Evolutionary conservation across 2,797 vertebrate genomes (phyloP).

Genomic region (Enteromius trimaculatus): DNA sequence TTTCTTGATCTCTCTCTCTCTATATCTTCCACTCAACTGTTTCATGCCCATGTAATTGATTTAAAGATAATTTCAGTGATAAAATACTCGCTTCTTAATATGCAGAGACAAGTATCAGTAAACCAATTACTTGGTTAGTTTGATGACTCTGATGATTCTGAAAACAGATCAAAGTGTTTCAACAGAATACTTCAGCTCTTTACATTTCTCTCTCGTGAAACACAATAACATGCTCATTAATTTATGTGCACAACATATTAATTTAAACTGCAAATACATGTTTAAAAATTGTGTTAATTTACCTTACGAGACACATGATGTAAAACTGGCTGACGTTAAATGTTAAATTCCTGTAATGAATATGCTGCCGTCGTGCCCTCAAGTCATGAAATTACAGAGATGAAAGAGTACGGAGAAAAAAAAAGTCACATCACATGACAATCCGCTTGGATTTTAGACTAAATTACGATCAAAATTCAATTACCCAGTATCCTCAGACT

Average conservation of each 20-base stretch:
- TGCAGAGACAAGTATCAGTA: neutral
- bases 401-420: conserved; percentile 63
- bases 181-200: neutral
- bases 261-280: conserved; percentile 4
- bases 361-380: conserved; percentile 43
- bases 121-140: neutral
- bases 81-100: neutral
- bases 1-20: neutral
- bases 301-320: conserved; percentile 38
- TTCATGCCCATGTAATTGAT: neutral
- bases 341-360: conserved; percentile 53
- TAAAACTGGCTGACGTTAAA: conserved; percentile 45
- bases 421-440: conserved; percentile 69
- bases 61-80: neutral
- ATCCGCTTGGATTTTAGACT: conserved; percentile 67
- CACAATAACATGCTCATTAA: neutral
- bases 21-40: neutral
- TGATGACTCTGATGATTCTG: neutral
- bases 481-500: conserved; percentile 72
- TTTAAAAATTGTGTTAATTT: conserved; percentile 26
- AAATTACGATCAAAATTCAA: conserved; percentile 78
- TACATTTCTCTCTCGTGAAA: neutral
- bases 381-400: conserved; percentile 68
- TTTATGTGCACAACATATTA: neutral
- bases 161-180: neutral